Evolutionary conservation across 2,888 invertebrate species (phyloP).

Genomic region (Scaptomyza parva): DNA sequence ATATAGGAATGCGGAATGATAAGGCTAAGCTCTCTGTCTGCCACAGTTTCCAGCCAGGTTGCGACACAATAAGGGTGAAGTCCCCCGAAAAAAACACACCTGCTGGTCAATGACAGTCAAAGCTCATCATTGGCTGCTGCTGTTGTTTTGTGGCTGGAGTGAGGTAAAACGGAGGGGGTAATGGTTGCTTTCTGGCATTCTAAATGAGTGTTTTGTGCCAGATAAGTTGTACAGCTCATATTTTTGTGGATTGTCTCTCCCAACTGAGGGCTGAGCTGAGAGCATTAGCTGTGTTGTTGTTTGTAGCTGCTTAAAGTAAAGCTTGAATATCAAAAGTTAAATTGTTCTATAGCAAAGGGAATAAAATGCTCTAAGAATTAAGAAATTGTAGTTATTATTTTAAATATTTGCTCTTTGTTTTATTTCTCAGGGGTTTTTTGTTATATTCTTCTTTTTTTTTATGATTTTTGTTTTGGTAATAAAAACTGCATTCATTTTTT

Average conservation of each 20-base stretch:
- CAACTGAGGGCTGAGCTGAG: slow-evolving; percentile 18
- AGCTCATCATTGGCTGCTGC: slow-evolving; percentile 66
- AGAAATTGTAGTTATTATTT: too few relatives aligned
- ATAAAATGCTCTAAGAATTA: not conserved
- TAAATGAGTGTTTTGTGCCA: slow-evolving; percentile 73
- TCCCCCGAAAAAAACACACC: slow-evolving; percentile 64
- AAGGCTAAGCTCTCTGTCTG: slow-evolving; percentile 73
- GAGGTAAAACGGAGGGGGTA: slow-evolving; percentile 4
- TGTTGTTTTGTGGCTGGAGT: not conserved
- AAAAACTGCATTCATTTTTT: not conserved
- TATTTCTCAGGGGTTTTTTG: not conserved
- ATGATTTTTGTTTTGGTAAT: not conserved
- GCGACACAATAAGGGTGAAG: slow-evolving; percentile 23
- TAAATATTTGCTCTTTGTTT: not conserved
- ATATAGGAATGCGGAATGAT: too few relatives aligned
- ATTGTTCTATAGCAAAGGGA: too few relatives aligned
- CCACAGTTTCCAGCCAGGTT: slow-evolving; percentile 32
- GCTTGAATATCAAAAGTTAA: slow-evolving; percentile 19
- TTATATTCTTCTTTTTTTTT: not conserved
- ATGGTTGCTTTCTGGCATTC: slow-evolving; percentile 40
- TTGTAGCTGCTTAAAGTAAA: slow-evolving; percentile 15
- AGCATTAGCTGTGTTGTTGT: slow-evolving; percentile 48
- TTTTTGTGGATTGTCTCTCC: slow-evolving; percentile 53
- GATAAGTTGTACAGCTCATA: slow-evolving; percentile 63
- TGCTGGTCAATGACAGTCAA: slow-evolving; percentile 74